These are phyloP conservation scores for Bombyx huttoni DNA, from an alignment of 2,888 invertebrate species.

Conservation along the genomic window DNA sequence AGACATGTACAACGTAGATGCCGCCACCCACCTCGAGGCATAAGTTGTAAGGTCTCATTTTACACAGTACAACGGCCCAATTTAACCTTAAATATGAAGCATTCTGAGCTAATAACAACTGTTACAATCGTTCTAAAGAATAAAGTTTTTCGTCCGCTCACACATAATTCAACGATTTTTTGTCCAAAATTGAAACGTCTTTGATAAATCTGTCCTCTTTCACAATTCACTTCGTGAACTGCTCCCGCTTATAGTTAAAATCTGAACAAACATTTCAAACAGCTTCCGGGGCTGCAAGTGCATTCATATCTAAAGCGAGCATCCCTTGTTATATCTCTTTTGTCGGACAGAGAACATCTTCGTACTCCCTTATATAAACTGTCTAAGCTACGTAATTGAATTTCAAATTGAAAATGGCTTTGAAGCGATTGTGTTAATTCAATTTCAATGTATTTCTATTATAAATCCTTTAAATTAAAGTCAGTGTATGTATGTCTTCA, in stretches of 20 bases:
- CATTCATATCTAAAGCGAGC: conserved; percentile 20
- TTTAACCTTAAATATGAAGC: too few species aligned
- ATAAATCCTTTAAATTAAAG: too few species aligned
- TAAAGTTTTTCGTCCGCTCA: too few species aligned
- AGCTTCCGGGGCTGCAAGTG: conserved; percentile 17
- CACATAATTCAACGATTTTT: too few species aligned
- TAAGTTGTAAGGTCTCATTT: too few species aligned
- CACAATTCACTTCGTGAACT: conserved; percentile 24
- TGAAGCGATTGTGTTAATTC: background rate
- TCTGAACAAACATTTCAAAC: conserved; percentile 27
- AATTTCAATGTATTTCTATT: background rate
- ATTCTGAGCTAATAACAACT: too few species aligned
- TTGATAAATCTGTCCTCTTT: background rate
- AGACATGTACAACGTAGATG: too few species aligned
- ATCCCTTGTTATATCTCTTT: conserved; percentile 13
- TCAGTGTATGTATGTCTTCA: too few species aligned
- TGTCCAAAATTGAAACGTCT: background rate
- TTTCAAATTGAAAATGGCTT: conserved; percentile 9
- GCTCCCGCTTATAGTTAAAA: conserved; percentile 26
- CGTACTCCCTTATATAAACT: conserved; percentile 9
- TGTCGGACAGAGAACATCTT: conserved; percentile 7
- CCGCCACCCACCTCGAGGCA: too few species aligned
- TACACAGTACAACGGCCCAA: too few species aligned
- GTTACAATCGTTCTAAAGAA: too few species aligned
- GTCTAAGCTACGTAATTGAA: conserved; percentile 15